Evolutionary conservation across 2,797 vertebrate genomes (phyloP).

Genomic region (Gymnodraco acuticeps): DNA sequence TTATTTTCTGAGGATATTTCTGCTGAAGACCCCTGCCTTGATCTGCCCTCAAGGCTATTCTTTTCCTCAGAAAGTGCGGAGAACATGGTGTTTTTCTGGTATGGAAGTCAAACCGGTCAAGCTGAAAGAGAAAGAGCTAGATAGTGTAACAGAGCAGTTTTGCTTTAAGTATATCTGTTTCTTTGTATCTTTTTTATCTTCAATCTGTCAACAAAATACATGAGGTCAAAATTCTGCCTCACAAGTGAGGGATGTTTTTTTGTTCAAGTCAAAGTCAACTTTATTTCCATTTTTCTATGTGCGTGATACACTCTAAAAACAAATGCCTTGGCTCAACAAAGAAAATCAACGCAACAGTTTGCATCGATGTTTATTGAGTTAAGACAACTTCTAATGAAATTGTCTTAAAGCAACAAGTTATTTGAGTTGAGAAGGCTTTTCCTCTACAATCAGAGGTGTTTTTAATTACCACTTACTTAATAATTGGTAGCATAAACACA

Average conservation of each 20-base stretch:
- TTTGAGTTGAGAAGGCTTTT: too few species aligned
- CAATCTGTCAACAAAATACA: neutral
- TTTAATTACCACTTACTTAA: too few species aligned
- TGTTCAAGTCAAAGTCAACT: too few species aligned
- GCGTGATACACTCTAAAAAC: too few species aligned
- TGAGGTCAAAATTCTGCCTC: slow-evolving; percentile 21
- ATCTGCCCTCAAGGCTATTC: slow-evolving; percentile 23
- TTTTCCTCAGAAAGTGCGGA: slow-evolving; percentile 17
- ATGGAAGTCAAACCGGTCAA: slow-evolving; percentile 15
- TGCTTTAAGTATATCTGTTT: neutral
- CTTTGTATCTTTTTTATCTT: slow-evolving; percentile 3
- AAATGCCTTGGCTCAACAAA: too few species aligned
- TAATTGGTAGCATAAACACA: too few species aligned
- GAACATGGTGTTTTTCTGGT: slow-evolving; percentile 9
- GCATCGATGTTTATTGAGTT: too few species aligned
- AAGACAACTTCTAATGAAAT: too few species aligned
- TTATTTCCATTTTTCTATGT: too few species aligned
- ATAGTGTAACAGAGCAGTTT: slow-evolving; percentile 21
- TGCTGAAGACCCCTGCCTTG: slow-evolving; percentile 8
- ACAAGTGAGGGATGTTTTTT: neutral
- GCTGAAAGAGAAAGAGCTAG: slow-evolving; percentile 27
- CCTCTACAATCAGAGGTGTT: too few species aligned
- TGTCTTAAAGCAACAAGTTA: too few species aligned
- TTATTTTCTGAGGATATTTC: slow-evolving; percentile 22
- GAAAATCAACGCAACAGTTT: too few species aligned